A percentile compares a stretch with the other conserved stretches of the same genome.
phyloP scores from a whole-genome alignment of 2,797 vertebrate genomes.

The Cuniculus paca region DNA sequence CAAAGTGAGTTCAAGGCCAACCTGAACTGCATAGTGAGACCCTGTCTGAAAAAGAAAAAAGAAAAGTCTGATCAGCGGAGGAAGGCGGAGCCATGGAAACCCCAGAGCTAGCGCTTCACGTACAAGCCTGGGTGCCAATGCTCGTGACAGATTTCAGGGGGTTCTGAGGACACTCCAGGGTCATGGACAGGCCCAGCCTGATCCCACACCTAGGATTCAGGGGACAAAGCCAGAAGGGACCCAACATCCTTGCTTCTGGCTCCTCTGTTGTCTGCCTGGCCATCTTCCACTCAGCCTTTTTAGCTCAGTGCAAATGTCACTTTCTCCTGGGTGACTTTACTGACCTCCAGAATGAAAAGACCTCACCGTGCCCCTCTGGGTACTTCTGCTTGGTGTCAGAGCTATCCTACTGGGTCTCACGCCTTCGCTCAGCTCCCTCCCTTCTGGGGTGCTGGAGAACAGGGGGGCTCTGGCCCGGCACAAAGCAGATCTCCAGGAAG shows the following conservation, averaged over 20 bases:
- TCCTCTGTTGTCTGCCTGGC: not conserved
- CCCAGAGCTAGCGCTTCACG: not conserved
- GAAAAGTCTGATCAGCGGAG: not conserved
- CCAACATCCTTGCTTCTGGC: accelerated
- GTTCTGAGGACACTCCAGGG: not conserved
- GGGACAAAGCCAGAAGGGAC: not conserved
- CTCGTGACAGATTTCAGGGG: not conserved
- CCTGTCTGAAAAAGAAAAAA: too few species aligned
- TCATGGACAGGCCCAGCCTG: accelerated
- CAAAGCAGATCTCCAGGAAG: not conserved
- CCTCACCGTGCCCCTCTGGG: not conserved
- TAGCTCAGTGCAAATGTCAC: not conserved
- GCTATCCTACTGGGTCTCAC: not conserved
- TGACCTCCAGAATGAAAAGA: not conserved
- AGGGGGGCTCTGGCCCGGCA: not conserved
- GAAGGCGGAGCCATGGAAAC: not conserved
- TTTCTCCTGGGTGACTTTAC: not conserved
- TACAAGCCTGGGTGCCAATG: not conserved
- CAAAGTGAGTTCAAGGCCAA: too few species aligned
- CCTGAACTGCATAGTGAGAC: too few species aligned
- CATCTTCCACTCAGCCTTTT: not conserved
- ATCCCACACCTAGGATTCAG: accelerated
- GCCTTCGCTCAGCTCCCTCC: not conserved
- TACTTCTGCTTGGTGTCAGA: accelerated
- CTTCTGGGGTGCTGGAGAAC: accelerated